A percentile compares a stretch with the other conserved stretches of the same genome.
Evolutionary conservation across 1,140 invertebrate species (phyloP).

Genomic region (Drosophila eugracilis): DNA sequence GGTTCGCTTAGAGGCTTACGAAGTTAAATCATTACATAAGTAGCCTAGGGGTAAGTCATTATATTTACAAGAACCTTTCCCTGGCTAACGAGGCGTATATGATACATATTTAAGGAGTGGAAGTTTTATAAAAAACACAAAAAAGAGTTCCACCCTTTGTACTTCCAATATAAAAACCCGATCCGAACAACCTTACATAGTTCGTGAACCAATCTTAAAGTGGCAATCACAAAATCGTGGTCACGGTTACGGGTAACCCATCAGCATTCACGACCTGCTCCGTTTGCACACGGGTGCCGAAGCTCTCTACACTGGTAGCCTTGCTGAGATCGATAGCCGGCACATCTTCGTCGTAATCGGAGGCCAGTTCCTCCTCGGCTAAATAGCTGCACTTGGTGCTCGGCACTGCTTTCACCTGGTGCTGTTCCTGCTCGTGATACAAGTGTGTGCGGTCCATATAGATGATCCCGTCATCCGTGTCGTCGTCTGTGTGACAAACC

Average conservation of each 20-base stretch:
- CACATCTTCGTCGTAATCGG: slow-evolving; percentile 81
- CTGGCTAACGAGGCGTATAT: too few species aligned
- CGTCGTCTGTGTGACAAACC: slow-evolving; percentile 63
- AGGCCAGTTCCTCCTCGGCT: slow-evolving; percentile 71
- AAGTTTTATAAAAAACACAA: too few species aligned
- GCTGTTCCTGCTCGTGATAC: slow-evolving; percentile 32
- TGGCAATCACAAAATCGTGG: slow-evolving; percentile 83
- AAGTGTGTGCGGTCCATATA: slow-evolving; percentile 75
- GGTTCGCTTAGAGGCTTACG: too few species aligned
- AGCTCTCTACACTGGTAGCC: slow-evolving; percentile 69
- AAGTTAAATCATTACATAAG: neutral
- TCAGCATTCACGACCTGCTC: slow-evolving; percentile 72
- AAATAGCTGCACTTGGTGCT: slow-evolving; percentile 61
- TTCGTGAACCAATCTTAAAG: slow-evolving; percentile 13
- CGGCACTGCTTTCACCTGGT: slow-evolving; percentile 5
- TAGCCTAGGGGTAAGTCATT: neutral
- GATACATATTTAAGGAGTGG: too few species aligned
- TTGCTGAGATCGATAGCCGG: slow-evolving; percentile 79
- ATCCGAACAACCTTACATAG: neutral
- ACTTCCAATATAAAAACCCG: slow-evolving; percentile 32
- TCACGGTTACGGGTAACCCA: slow-evolving; percentile 74
- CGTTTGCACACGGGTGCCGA: slow-evolving; percentile 62
- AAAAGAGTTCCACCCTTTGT: slow-evolving; percentile 5
- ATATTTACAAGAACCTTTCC: neutral
- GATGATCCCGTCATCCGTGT: slow-evolving; percentile 77